Percentiles rank a stretch among this genome's conserved stretches.
Evolutionary conservation across 2,113 vertebrate species (phyloP).

Genomic region (Ranitomeya variabilis): DNA sequence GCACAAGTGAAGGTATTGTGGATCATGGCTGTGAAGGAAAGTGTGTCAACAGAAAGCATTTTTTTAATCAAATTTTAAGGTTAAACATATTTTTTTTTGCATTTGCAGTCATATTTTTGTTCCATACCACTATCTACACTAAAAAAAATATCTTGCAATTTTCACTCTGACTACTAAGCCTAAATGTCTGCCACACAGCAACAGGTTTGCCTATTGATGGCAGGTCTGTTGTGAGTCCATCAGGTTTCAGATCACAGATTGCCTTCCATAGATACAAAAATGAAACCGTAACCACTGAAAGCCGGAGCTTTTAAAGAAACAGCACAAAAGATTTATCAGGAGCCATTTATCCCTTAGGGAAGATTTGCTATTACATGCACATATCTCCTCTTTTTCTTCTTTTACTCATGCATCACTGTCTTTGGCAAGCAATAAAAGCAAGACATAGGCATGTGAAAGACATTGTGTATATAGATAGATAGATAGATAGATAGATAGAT

Average conservation of each 20-base stretch:
- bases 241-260: neutral
- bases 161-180: no score
- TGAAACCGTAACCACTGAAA: neutral
- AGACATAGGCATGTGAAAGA: neutral
- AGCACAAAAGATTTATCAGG: neutral
- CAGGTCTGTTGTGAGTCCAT: neutral
- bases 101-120: no score
- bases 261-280: neutral
- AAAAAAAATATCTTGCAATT: no score
- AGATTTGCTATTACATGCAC: neutral
- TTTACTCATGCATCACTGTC: neutral
- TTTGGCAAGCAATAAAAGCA: neutral
- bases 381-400: neutral
- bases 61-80: no score
- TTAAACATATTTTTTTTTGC: no score
- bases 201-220: neutral
- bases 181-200: no score
- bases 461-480: no score
- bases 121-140: no score
- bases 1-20: no score
- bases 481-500: no score
- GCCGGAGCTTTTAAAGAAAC: neutral
- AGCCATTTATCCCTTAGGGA: neutral
- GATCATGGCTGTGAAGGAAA: no score
- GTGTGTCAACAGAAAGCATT: no score